Conservation (phyloP, 2,888 invertebrate species). For the Leptinotarsa peninsularis region DNA sequence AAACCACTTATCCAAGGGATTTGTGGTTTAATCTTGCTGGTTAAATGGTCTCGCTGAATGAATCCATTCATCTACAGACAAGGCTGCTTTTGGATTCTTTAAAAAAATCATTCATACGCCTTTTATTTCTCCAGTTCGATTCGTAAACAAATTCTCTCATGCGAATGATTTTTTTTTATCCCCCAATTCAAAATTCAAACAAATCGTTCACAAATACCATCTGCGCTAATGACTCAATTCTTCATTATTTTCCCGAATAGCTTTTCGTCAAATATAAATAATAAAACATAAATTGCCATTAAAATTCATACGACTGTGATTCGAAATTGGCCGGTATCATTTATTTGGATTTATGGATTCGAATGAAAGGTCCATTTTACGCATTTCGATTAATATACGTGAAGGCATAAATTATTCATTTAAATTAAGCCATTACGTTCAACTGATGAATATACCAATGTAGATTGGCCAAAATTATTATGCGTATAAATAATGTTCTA, state of each 20-base stretch:
- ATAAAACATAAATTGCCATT: constrained; percentile 34
- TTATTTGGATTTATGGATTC: constrained; percentile 29
- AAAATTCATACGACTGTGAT: constrained; percentile 33
- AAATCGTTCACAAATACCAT: constrained; percentile 11
- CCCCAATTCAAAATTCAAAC: constrained; percentile 10
- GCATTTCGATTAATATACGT: constrained; percentile 36
- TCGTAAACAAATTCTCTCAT: too few species aligned
- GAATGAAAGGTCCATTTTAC: constrained; percentile 37
- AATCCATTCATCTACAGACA: too few species aligned
- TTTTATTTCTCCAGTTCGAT: too few species aligned
- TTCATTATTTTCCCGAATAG: constrained; percentile 31
- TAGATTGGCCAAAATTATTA: neutral
- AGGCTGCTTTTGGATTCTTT: too few species aligned
- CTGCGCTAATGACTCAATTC: constrained; percentile 17
- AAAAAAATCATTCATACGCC: too few species aligned
- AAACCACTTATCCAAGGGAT: too few species aligned
- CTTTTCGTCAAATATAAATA: constrained; percentile 31
- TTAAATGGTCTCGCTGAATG: too few species aligned
- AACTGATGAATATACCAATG: constrained; percentile 13
- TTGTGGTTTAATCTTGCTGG: too few species aligned
- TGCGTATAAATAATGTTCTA: neutral
- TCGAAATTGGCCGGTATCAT: constrained; percentile 30
- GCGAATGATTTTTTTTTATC: neutral
- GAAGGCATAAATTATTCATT: constrained; percentile 44
- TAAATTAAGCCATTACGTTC: constrained; percentile 40